Evolutionary conservation across 2,113 vertebrate species (phyloP), one percentile per base, ranked within the genome.

Genomic region (Mormyrus iriodes): DNA sequence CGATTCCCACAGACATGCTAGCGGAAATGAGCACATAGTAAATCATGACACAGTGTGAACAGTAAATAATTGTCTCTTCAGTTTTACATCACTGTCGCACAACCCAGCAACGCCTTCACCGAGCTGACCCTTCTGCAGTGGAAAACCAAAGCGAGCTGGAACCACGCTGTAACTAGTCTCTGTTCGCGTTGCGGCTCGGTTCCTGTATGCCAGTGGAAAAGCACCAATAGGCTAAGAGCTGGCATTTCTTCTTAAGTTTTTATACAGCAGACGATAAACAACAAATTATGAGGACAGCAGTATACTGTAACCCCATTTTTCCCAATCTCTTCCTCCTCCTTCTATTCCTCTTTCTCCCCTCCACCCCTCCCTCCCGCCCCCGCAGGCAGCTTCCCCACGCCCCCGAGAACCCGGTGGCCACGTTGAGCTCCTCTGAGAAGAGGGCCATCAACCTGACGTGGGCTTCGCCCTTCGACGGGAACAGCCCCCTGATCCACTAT

Each of bases 361-460:
- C 42, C 39, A 89, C 44, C 90, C 90, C 79, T 48, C 91, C 92
- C 90, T 85, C 89, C 48, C 90, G 84, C 83, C 92, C 84, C 89
- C 87, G 15, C 93, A 99, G 98, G 94, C 98, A 99, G 93, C 97
- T 99, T 86, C 98, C 98, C 27, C 98, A 98, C 0, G 95, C 98
- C 52, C 98, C 98, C 0, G 98, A 99, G 94, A 99, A 97, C 94
- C 97, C 97, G 0, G 88, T 95, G 89, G 98, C 97, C 0, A 46
- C 92, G 0, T 94, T 98, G 89, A 98, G 98, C 89, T 58, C 90
- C 0, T 49, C 89, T 3, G 98, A 99, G 94, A 97, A 95, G 88
- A 95, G 98, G 10, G 95, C 97, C 94, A 98, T 99, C 95, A 98
- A 98, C 94, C 95, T 99, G 88, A 98, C 98, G 0, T 99, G 98